These are phyloP conservation scores for Homalodisca vitripennis DNA, from an alignment of 1,140 invertebrate genomes.

Conservation along the genomic window DNA sequence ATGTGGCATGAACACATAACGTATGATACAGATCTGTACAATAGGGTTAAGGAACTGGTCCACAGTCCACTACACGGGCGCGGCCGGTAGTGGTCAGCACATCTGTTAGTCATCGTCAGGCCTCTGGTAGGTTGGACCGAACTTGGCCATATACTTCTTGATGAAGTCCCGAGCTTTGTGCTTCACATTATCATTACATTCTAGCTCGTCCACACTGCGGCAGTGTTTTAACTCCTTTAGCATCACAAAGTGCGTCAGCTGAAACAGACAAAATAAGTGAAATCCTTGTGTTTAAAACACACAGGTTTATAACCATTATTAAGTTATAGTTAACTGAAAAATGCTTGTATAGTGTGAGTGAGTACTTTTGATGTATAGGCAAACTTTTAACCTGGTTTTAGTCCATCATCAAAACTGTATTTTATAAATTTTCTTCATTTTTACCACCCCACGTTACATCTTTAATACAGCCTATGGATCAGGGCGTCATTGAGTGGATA, in stretches of 20 bases:
- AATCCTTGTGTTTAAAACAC: too few relatives aligned
- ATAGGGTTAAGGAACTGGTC: background rate
- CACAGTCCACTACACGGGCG: background rate
- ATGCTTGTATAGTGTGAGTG: too few relatives aligned
- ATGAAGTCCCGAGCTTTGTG: constrained; percentile 94
- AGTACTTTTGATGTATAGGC: too few relatives aligned
- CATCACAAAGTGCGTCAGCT: constrained; percentile 92
- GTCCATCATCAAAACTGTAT: too few relatives aligned
- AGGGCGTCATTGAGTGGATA: too few relatives aligned
- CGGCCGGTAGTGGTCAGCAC: background rate
- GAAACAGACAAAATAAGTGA: too few relatives aligned
- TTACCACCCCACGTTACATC: too few relatives aligned
- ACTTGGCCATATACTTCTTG: constrained; percentile 94
- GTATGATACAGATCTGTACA: constrained; percentile 3
- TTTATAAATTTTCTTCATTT: too few relatives aligned
- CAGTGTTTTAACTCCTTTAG: constrained; percentile 93
- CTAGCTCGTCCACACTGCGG: constrained; percentile 78
- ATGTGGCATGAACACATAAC: background rate
- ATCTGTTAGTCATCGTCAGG: constrained; percentile 54
- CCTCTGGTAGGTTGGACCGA: constrained; percentile 68
- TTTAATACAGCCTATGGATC: too few relatives aligned
- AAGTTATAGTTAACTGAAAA: too few relatives aligned
- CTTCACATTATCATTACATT: constrained; percentile 90
- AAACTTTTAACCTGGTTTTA: too few relatives aligned
- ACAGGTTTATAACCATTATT: too few relatives aligned